Evolutionary conservation across 1,140 invertebrate genomes (phyloP), one percentile per base, ranked within the genome.

Genomic region (Pseudoatta argentina): DNA sequence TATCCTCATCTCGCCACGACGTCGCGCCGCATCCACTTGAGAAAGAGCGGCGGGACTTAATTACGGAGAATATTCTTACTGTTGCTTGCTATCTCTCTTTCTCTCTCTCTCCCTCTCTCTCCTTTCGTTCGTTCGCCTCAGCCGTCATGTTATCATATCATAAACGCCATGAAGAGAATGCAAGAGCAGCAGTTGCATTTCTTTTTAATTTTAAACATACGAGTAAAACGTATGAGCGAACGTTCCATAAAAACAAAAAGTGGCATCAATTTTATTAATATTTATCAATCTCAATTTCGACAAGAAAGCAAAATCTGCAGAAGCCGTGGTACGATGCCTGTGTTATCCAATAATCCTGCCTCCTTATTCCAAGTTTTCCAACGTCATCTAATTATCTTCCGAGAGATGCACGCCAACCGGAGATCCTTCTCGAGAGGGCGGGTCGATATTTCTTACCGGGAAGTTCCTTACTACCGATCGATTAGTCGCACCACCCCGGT

Each of bases 401-500:
- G 48, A 64, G 61, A 63, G 59, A 44, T 67, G 48, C 48, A 55
- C 18, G 48, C 30, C 48, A 63, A 39, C 21, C 16, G 7, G 39
- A 63, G 67, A 73, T 83, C 30, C 48, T 75, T 83, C 55, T 86
- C 24, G 5, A 24, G 67, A 24, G 27, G 48, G 66, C 39, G 39
- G 67, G 18, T 81, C 51, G 44, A 87, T 85, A 78, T 72, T 39
- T 55, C 27, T 79, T 81, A 55, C 63, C 44, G 30, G 14, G 61
- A 88, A 88, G 48, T 59, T 66, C 27, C 73, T 87, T 64, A 53
- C 64, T 61, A 88, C 69, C 69, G 86, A 88, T 88, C 87, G 87
- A 87, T 87, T 73, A 77, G 76, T 87, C 59, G 27, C 63, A 72
- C 75, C 67, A 87, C 48, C 59, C 21, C 71, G 24, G 55, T 63